Evolutionary conservation across 2,113 vertebrate species (phyloP), one percentile per base, ranked within the genome.

Genomic region (Python bivittatus): DNA sequence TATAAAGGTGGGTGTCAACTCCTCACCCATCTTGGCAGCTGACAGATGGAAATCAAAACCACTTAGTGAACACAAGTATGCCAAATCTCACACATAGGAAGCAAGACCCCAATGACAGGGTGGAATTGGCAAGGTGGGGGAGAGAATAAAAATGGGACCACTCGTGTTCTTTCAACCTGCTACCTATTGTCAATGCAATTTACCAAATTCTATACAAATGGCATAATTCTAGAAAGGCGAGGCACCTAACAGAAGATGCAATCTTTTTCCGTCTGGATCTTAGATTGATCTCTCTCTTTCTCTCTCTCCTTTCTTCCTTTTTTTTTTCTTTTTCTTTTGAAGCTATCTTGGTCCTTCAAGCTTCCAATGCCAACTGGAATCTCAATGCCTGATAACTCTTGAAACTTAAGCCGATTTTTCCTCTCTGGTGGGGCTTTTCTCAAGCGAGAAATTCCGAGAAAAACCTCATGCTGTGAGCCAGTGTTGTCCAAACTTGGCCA

Each of bases 311-410:
- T 83, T 17, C 38, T 83, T 20, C 42, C 3, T 48, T 11, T 17
- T 57, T 48, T 11, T 17, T 57, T 87, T 27, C 25, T 86, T 56
- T 54, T 33, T 60, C 29, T 52, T n/a, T 27, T n/a, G 23, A 48
- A 48, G 48, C 48, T 5, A 4, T 83, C 84, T 60, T 61, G 90
- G 52, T 79, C 89, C 92, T 92, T 92, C 33, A 88, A 88, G 89
- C 53, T 95, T 92, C 91, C 8, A 0, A 0, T 95, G 96, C 94
- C 92, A 95, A 3, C 79, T 20, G 33, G 8, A 42, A 15, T n/a
- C n/a, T n/a, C n/a, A n/a, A n/a, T n/a, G 25, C 0, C 0, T 94
- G 96, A 93, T 91, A 95, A 1, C 86, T 60, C 79, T 60, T 60
- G 58, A 85, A 60, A 84, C 60, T 60, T 85, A 85, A n/a, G 56